Evolutionary conservation across 2,113 vertebrate species (phyloP), one percentile per base, ranked within the genome.

Genomic region (Chaetodon auriga): DNA sequence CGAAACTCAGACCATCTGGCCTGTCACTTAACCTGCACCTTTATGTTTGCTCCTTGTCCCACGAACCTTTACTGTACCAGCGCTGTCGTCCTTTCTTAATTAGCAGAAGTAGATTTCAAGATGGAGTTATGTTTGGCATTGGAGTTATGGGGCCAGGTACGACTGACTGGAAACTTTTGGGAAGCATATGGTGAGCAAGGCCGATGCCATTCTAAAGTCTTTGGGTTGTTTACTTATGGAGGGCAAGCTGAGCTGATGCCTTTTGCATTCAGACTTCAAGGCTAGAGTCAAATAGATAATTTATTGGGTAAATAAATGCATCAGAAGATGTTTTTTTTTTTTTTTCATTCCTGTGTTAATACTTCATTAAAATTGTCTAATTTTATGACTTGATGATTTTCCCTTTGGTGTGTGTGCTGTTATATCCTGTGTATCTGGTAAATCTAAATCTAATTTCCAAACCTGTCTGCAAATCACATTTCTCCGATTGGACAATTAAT

Each of bases 11-110:
- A 78, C 93, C 93, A 93, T 91, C 92, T 93, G 91, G 87, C 91
- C 57, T 80, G 92, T 90, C 92, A 87, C 68, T 81, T 86, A 88
- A 93, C 91, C 90, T 89, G 89, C 87, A 92, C 91, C 92, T 90
- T 76, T 78, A 74, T 58, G 78, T 83, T 79, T 70, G 81, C 86
- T 90, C 89, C 78, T 54, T 79, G 81, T 88, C 90, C 80, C 86
- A 21, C 49, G 12, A 61, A 80, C 36, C 65, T 66, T 75, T 78
- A 81, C 73, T 11, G 71, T 87, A 76, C 5, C 74, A 19, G 55
- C 71, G 21, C 74, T 68, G 63, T 79, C 69, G 12, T 66, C 83
- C 69, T 63, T 0, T 53, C 53, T 80, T 83, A 86, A 86, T 88
- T 66, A 82, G 73, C 68, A 18, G 76, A 61, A 61, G 62, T 64